These are phyloP conservation scores for Gymnoscopelus microlampas DNA, from an alignment of 2,797 vertebrate species.

Conservation along the genomic window DNA sequence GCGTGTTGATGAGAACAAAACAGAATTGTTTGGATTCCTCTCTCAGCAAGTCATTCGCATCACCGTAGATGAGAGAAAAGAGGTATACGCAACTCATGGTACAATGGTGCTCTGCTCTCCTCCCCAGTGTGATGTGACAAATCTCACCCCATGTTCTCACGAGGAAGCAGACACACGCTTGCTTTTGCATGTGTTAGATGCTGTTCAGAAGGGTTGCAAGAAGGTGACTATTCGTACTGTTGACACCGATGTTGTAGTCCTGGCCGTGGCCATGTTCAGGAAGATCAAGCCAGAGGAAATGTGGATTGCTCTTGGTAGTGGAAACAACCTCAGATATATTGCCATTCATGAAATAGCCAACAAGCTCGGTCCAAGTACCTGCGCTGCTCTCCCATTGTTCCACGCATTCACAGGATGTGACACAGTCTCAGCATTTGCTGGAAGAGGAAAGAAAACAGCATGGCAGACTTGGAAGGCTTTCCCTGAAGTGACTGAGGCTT, in stretches of 20 bases:
- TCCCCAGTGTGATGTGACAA: constrained; percentile 1
- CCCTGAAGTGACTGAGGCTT: constrained; percentile 22
- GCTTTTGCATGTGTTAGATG: not conserved
- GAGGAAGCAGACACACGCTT: constrained; percentile 6
- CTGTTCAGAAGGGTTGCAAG: constrained; percentile 11
- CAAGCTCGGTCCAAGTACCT: constrained; percentile 9
- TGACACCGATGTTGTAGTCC: constrained; percentile 14
- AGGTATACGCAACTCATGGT: not conserved
- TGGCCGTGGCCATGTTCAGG: constrained; percentile 17
- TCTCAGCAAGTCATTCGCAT: not conserved
- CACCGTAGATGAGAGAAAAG: not conserved
- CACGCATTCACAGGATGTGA: constrained; percentile 20
- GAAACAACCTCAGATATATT: constrained; percentile 14
- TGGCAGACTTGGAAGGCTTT: constrained; percentile 20
- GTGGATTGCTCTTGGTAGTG: constrained; percentile 17
- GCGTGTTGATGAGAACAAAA: constrained; percentile 17
- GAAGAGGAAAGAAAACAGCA: constrained; percentile 20
- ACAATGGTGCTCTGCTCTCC: constrained; percentile 1
- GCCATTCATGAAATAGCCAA: constrained; percentile 13
- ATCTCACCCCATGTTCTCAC: constrained; percentile 18
- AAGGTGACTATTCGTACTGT: constrained; percentile 20
- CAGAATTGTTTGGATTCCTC: constrained; percentile 24
- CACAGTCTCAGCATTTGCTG: constrained; percentile 14
- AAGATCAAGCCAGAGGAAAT: constrained; percentile 10
- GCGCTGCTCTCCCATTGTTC: constrained; percentile 20